A percentile compares a stretch with the other conserved stretches of the same genome.
Evolutionary conservation across 2,888 invertebrate species (phyloP).

Genomic region (Trachelus troglodyta): DNA sequence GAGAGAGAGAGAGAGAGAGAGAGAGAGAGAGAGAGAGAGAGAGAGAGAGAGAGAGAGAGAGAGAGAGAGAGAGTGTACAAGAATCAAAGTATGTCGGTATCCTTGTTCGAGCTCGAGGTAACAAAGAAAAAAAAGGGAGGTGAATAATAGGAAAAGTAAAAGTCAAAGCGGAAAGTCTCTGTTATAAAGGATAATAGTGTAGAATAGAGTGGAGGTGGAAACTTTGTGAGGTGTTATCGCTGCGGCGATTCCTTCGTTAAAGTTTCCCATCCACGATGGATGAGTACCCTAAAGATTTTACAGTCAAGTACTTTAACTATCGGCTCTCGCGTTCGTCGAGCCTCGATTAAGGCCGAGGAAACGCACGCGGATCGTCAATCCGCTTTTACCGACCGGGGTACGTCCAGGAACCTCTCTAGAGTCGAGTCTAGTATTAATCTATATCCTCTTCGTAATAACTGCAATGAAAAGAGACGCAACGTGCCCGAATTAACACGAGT

Average conservation of each 20-base stretch:
- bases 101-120: slow-evolving; percentile 17
- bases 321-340: background rate
- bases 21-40: slow-evolving; percentile 7
- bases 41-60: slow-evolving; percentile 8
- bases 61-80: slow-evolving; percentile 6
- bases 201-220: background rate
- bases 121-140: background rate
- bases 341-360: background rate
- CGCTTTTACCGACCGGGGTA: background rate
- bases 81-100: slow-evolving; percentile 15
- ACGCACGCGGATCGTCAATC: background rate
- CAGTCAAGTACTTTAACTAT: background rate
- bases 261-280: background rate
- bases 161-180: slow-evolving; percentile 5
- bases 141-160: background rate
- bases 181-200: slow-evolving; percentile 12
- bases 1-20: slow-evolving; percentile 7
- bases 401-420: no score
- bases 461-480: no score
- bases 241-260: background rate
- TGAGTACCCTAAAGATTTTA: background rate
- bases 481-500: no score
- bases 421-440: no score
- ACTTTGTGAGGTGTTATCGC: background rate
- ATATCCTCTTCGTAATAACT: no score